Base-by-base conservation (phyloP, 2,113 vertebrate genomes). In the Zosterops pallidus region DNA sequence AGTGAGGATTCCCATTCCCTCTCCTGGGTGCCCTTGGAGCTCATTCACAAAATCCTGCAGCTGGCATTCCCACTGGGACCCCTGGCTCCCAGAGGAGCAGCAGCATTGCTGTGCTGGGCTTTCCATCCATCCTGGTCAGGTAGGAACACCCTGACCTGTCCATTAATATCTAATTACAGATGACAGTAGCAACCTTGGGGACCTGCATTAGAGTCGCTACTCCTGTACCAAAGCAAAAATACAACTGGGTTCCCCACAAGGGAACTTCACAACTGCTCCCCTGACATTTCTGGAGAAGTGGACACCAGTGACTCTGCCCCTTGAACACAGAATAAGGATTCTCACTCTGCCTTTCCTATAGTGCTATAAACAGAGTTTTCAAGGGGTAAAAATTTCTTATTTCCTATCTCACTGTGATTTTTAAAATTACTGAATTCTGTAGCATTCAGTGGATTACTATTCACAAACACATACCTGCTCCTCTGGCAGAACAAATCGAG, bases 401-500 rank as follows among this genome's bases (percentile, higher is more conserved):
- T 89, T 97, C 83, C 35, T 79, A 47, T 28, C 63, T 65, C 59
- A 52, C 19, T 47, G 44, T 85, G 41, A 39, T 80, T 80, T 78
- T 86, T 35, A 0, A 80, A 86, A 75, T 53, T n/a, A 63, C 4
- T 50, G 88, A 67, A 44, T 59, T 35, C 63, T 39, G 78, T 52
- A 81, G 62, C 46, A 56, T 78, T 65, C 91, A 39, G 5, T 49
- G 67, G 83, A 82, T 93, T 88, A 60, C 80, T 86, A 77, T 90
- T 95, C 22, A 1, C 79, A 70, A 81, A 88, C 64, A 92, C 12
- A 9, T 94, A 96, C 90, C 92, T 95, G 93, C 60, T 90, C 68
- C 88, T 84, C 72, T 14, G 0, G 83, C 90, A 91, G 77, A 90
- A 89, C 88, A 85, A 95, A 95, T 83, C 4, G 2, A 91, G 52